Conservation (phyloP, 2,888 invertebrate genomes). For the Tanaodytes sp. region DNA sequence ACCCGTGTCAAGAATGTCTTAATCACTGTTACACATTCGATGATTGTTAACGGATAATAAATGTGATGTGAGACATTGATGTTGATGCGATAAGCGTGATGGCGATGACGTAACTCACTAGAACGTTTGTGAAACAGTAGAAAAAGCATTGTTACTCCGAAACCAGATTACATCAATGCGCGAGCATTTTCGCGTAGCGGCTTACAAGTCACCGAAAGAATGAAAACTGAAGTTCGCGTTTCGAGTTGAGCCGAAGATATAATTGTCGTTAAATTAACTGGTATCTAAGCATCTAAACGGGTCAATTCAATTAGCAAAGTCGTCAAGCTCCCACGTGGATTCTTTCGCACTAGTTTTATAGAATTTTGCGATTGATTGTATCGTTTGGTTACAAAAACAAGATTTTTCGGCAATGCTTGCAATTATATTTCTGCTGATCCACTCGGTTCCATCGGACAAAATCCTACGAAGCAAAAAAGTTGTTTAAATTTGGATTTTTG, state of each 20-base stretch:
- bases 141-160: conserved; percentile 57
- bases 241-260: conserved; percentile 34
- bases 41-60: conserved; percentile 31
- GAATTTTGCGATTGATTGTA: no score
- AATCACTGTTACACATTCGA: conserved; percentile 31
- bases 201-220: conserved; percentile 39
- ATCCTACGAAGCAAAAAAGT: no score
- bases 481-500: no score
- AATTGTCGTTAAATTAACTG: conserved; percentile 52
- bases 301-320: conserved; percentile 61
- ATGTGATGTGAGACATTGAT: conserved; percentile 7
- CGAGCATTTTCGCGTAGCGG: conserved; percentile 15
- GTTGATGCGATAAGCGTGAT: conserved; percentile 32
- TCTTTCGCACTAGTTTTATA: no score
- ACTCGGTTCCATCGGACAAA: no score
- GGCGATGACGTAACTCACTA: conserved; percentile 52
- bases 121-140: conserved; percentile 54
- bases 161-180: conserved; percentile 15
- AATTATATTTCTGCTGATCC: no score
- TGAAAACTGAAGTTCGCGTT: conserved; percentile 54
- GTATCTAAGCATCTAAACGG: conserved; percentile 59
- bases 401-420: conserved; percentile 18
- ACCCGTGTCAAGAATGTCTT: conserved; percentile 15
- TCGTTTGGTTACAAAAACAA: no score
- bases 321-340: conserved; percentile 54